Evolutionary conservation across 2,113 vertebrate species (phyloP).

Genomic region (Heteronetta atricapilla): DNA sequence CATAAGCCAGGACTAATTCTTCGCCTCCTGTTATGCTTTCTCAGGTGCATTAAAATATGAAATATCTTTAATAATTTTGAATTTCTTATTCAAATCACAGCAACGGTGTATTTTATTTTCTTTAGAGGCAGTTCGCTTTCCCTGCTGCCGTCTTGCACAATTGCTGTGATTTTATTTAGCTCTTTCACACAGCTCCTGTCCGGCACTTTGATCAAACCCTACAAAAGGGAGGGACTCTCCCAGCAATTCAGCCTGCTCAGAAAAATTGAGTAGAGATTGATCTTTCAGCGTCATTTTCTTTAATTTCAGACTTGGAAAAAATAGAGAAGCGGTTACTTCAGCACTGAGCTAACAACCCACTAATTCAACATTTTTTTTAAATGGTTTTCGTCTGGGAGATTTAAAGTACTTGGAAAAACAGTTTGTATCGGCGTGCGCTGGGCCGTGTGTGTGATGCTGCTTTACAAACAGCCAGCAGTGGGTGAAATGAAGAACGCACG

Average conservation of each 20-base stretch:
- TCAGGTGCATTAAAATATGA: constrained; percentile 2
- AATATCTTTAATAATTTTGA: background rate
- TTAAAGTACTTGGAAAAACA: background rate
- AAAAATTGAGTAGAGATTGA: background rate
- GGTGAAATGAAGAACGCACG: background rate
- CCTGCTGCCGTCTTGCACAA: background rate
- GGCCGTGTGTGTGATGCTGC: background rate
- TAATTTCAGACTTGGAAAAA: background rate
- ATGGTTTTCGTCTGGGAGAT: background rate
- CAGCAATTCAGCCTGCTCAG: background rate
- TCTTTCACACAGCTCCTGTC: background rate
- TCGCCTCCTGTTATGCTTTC: background rate
- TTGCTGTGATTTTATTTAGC: background rate
- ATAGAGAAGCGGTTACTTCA: background rate
- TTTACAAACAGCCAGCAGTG: background rate
- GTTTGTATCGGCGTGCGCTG: background rate
- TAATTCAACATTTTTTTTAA: background rate
- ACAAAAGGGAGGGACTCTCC: background rate
- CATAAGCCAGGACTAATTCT: background rate
- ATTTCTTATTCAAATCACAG: background rate
- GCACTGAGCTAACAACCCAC: background rate
- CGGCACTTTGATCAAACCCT: background rate
- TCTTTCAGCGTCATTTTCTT: background rate
- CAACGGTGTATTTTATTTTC: background rate
- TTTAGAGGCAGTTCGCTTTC: background rate